These are phyloP conservation scores for Nesoenas mayeri DNA, from an alignment of 2,113 vertebrate species.

Conservation along the genomic window DNA sequence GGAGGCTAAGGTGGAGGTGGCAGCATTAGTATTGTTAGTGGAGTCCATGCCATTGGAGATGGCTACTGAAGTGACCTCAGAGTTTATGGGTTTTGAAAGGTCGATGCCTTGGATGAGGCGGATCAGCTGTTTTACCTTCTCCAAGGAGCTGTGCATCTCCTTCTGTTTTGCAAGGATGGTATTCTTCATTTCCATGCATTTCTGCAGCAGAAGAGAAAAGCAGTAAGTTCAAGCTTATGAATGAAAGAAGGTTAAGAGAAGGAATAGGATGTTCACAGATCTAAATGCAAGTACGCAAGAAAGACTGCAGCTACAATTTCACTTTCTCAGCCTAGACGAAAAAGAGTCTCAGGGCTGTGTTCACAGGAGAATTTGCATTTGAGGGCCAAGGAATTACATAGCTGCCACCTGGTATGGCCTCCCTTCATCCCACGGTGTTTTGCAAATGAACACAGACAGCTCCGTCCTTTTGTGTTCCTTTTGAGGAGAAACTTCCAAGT, in stretches of 20 bases:
- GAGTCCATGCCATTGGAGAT: conserved; percentile 82
- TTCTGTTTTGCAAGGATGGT: conserved; percentile 94
- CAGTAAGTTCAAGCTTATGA: neutral
- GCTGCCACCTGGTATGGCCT: neutral
- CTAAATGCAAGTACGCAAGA: neutral
- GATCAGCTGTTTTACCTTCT: conserved; percentile 96
- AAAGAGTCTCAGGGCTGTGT: neutral
- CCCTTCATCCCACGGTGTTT: neutral
- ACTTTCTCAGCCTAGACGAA: neutral
- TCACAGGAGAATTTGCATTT: neutral
- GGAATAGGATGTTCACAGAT: neutral
- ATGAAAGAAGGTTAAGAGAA: neutral
- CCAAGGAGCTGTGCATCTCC: conserved; percentile 96
- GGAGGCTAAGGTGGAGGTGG: conserved; percentile 74
- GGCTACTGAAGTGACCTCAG: conserved; percentile 81
- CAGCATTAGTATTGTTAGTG: conserved; percentile 75
- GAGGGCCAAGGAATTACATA: neutral
- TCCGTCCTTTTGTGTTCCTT: conserved; percentile 1
- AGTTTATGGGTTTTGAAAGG: conserved; percentile 87
- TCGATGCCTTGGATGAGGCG: conserved; percentile 96
- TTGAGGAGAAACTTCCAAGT: conserved; percentile 1
- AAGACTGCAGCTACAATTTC: neutral
- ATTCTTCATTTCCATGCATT: conserved; percentile 99
- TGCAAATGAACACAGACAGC: neutral
- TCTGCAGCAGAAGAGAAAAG: conserved; percentile 77